phyloP scores from a whole-genome alignment of 2,113 vertebrate species.

The Machaerirhynchus nigripectus region DNA sequence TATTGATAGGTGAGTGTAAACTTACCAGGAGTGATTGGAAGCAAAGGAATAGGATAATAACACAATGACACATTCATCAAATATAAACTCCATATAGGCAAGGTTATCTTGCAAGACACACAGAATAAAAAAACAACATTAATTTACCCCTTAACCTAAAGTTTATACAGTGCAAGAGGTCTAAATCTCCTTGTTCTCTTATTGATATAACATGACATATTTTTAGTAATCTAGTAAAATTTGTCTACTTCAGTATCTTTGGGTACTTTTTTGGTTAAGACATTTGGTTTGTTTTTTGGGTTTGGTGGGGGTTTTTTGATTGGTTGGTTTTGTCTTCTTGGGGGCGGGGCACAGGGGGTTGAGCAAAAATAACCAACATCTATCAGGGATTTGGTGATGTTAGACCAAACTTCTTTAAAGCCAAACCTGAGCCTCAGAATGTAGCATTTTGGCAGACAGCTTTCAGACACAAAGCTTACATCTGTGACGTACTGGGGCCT shows the following conservation, averaged over 20 bases:
- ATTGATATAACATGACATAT: neutral
- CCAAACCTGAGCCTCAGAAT: neutral
- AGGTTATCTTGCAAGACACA: neutral
- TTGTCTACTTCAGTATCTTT: neutral
- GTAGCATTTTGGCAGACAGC: neutral
- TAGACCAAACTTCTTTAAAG: neutral
- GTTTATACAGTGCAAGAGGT: neutral
- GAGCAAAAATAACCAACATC: neutral
- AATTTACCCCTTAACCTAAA: neutral
- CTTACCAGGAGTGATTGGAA: neutral
- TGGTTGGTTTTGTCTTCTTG: neutral
- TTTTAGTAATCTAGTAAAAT: neutral
- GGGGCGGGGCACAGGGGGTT: rapidly evolving
- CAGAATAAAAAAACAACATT: neutral
- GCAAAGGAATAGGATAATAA: neutral
- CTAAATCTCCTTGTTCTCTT: neutral
- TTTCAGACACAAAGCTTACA: neutral
- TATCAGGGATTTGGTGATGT: neutral
- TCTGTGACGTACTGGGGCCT: neutral
- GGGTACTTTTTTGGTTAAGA: neutral
- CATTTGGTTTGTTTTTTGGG: rapidly evolving
- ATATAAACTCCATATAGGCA: neutral
- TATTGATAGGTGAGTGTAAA: neutral
- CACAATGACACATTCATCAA: neutral
- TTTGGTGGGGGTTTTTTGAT: neutral